Conservation (phyloP, 1,140 invertebrate species). For the Zaprionus camerounensis region DNA sequence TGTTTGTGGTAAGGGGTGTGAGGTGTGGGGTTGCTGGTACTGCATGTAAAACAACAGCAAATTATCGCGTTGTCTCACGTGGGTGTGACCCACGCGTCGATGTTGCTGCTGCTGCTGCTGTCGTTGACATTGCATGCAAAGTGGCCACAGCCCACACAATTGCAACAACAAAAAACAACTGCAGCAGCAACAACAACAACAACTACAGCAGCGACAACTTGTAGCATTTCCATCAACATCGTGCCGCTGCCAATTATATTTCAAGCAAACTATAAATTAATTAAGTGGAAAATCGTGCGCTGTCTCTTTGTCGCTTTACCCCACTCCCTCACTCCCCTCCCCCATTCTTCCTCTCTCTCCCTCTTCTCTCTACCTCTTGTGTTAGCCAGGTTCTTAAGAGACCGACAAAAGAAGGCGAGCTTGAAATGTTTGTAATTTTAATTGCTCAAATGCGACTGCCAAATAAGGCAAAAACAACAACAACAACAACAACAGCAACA, state of each 20-base stretch:
- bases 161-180: constrained; percentile 14
- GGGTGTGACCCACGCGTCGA: constrained; percentile 67
- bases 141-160: constrained; percentile 34
- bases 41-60: constrained; percentile 52
- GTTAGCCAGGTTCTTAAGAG: constrained; percentile 59
- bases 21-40: not conserved
- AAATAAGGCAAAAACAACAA: constrained; percentile 60
- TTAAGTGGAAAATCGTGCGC: constrained; percentile 79
- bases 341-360: not conserved
- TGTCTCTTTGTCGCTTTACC: constrained; percentile 40
- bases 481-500: not conserved
- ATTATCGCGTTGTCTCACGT: constrained; percentile 58
- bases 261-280: constrained; percentile 71
- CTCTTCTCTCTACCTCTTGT: not conserved
- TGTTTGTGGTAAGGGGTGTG: not conserved
- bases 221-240: constrained; percentile 62
- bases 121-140: constrained; percentile 58
- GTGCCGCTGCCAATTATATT: constrained; percentile 74
- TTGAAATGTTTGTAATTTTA: constrained; percentile 79
- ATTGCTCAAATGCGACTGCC: constrained; percentile 71
- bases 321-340: not conserved
- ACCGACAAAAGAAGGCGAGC: constrained; percentile 72
- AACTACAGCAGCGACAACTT: constrained; percentile 37
- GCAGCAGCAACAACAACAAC: constrained; percentile 13
- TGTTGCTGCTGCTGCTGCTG: constrained; percentile 19